Evolutionary conservation across 35 echinoderm and acorn worm genomes (phyloP).

Genomic region (Ptychodera flava): DNA sequence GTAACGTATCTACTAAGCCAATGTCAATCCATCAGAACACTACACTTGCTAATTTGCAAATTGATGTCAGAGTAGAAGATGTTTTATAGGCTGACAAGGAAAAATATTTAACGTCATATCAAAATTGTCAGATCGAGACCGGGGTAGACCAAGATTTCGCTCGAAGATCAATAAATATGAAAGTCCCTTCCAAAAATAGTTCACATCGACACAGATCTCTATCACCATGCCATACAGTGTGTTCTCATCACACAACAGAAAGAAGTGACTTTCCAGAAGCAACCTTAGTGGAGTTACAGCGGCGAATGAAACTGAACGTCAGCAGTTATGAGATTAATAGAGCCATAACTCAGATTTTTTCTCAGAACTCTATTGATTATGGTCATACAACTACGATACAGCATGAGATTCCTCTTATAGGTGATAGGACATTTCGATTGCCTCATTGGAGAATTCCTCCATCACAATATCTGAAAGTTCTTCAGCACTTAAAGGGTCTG

Average conservation of each 20-base stretch:
- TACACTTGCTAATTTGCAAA: no score
- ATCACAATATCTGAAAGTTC: background rate
- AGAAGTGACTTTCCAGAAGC: background rate
- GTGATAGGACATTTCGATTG: background rate
- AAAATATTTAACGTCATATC: no score
- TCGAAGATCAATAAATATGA: no score
- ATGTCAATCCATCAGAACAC: no score
- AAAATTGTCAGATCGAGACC: no score
- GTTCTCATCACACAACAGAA: background rate
- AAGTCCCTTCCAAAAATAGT: background rate
- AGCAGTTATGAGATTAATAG: background rate
- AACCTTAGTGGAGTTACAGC: background rate
- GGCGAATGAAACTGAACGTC: background rate
- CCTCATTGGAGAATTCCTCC: background rate
- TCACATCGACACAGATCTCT: background rate
- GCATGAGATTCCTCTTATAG: slow-evolving; percentile 7
- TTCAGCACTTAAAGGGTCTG: background rate
- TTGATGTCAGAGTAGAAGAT: no score
- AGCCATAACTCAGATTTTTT: slow-evolving; percentile 10
- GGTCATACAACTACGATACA: background rate
- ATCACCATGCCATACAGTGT: background rate
- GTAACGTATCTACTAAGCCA: no score
- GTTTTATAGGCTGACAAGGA: no score
- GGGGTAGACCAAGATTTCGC: no score
- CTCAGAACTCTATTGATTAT: background rate